Percentiles rank a stretch among this genome's conserved stretches.
Conservation (phyloP, 2,888 invertebrate genomes). For the Heliconius ethilla region DNA sequence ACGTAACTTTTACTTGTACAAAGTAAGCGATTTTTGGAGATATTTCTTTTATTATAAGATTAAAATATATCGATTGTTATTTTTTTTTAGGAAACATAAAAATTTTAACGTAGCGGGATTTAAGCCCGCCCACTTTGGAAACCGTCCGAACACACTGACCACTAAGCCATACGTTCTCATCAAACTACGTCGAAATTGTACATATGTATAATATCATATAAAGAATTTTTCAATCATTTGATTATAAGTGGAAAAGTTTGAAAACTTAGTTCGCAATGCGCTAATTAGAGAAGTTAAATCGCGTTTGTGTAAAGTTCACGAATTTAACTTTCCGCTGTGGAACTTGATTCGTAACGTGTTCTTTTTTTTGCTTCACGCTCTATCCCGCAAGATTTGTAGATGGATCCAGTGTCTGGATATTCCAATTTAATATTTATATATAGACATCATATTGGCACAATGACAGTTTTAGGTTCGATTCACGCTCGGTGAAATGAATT, state of each 20-base stretch:
- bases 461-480: not conserved
- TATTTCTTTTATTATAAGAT: no score
- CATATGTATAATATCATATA: not conserved
- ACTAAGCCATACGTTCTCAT: no score
- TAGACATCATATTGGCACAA: not conserved
- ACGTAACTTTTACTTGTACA: not conserved
- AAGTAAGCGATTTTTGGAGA: no score
- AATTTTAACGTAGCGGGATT: no score
- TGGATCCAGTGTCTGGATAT: not conserved
- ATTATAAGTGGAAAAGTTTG: not conserved
- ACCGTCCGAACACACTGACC: no score
- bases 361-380: not conserved
- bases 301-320: conserved; percentile 39
- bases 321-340: conserved; percentile 30
- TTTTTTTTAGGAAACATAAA: no score
- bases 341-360: not conserved
- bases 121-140: no score
- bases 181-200: no score
- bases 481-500: not conserved
- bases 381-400: not conserved
- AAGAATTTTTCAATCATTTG: conserved; percentile 2
- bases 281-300: conserved; percentile 42
- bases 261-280: conserved; percentile 21
- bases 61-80: no score
- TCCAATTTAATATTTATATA: no score